Percentiles rank a stretch among this genome's conserved stretches.
These are phyloP conservation scores for Parnassius mnemosyne DNA, from an alignment of 2,888 invertebrate genomes.

Conservation along the genomic window DNA sequence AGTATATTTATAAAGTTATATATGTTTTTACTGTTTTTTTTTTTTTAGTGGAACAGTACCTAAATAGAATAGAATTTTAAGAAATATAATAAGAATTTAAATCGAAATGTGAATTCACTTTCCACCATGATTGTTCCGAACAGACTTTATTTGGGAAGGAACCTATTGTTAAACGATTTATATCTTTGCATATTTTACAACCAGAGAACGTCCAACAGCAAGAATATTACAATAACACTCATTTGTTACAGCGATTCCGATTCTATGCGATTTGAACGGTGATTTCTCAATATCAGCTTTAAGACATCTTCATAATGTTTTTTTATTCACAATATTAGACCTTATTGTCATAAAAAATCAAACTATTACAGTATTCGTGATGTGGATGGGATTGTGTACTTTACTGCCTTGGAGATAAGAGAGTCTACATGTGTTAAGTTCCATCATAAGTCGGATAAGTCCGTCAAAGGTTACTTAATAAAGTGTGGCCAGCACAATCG, in stretches of 20 bases:
- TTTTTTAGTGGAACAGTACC: too few relatives aligned
- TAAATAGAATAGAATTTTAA: too few relatives aligned
- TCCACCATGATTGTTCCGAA: too few relatives aligned
- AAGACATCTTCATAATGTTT: constrained; percentile 28
- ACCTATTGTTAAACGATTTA: constrained; percentile 32
- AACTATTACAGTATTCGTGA: background rate
- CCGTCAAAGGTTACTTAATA: constrained; percentile 38
- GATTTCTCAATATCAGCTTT: constrained; percentile 55
- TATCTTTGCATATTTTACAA: constrained; percentile 49
- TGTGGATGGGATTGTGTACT: background rate
- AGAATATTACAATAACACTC: constrained; percentile 44
- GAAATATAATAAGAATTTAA: too few relatives aligned
- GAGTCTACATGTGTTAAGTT: background rate
- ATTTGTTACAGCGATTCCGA: constrained; percentile 45
- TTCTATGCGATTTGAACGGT: constrained; percentile 64
- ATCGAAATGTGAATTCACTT: too few relatives aligned
- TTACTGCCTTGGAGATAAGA: constrained; percentile 4
- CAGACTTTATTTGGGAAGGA: background rate
- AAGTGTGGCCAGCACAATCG: constrained; percentile 66
- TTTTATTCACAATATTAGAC: constrained; percentile 27
- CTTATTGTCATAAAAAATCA: constrained; percentile 26
- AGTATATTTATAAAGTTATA: too few relatives aligned
- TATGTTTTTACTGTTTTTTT: too few relatives aligned
- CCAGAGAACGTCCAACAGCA: constrained; percentile 36
- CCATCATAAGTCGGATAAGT: constrained; percentile 1